phyloP scores from a whole-genome alignment of 2,797 vertebrate species.

The Ctenopoma multispine region DNA sequence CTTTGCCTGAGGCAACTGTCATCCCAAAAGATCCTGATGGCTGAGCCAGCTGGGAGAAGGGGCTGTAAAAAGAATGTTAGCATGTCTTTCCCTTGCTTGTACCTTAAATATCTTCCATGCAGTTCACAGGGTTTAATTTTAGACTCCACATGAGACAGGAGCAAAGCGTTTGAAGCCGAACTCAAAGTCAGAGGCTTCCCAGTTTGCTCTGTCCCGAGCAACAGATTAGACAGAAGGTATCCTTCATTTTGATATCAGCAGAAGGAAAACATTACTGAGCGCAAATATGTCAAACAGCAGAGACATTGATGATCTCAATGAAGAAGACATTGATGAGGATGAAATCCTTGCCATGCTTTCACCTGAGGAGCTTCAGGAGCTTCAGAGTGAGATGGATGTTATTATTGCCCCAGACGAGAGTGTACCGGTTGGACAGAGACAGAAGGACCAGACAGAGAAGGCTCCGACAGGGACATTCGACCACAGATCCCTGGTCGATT shows the following conservation, averaged over 20 bases:
- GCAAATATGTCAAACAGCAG: conserved; percentile 75
- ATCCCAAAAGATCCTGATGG: conserved; percentile 75
- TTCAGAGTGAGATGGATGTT: conserved; percentile 96
- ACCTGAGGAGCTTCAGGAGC: conserved; percentile 92
- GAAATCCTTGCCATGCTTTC: conserved; percentile 94
- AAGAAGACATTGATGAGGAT: conserved; percentile 94
- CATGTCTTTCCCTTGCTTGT: conserved; percentile 72
- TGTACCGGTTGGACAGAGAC: conserved; percentile 94
- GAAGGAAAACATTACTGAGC: conserved; percentile 15
- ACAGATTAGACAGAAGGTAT: conserved; percentile 17
- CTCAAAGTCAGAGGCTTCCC: conserved; percentile 58
- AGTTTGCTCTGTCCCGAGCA: conserved; percentile 45
- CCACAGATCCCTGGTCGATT: conserved; percentile 94
- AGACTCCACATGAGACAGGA: conserved; percentile 70
- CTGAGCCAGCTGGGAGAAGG: conserved; percentile 80
- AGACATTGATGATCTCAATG: conserved; percentile 77
- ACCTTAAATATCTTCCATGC: conserved; percentile 86
- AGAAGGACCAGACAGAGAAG: conserved; percentile 96
- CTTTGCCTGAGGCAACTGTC: conserved; percentile 76
- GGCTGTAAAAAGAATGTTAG: conserved; percentile 81
- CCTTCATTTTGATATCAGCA: conserved; percentile 17
- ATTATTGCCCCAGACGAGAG: conserved; percentile 93
- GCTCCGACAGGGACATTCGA: conserved; percentile 92
- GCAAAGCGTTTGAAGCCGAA: conserved; percentile 52
- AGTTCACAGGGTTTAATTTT: conserved; percentile 82